A percentile compares a stretch with the other conserved stretches of the same genome.
phyloP scores from a whole-genome alignment of 2,113 vertebrate genomes.

The Setophaga kirtlandii region DNA sequence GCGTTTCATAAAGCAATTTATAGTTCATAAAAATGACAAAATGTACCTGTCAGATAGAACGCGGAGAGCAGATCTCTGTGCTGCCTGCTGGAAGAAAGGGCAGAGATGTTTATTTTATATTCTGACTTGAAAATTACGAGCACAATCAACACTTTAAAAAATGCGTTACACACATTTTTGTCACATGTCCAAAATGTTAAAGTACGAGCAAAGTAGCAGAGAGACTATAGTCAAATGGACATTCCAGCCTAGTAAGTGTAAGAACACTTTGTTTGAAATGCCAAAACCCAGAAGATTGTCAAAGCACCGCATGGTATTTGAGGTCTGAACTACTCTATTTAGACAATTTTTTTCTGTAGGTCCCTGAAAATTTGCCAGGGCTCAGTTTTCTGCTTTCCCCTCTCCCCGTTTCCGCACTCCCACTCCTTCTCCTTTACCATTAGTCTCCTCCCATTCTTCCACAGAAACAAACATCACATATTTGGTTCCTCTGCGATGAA shows the following conservation, averaged over 20 bases:
- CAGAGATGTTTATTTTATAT: conserved; percentile 84
- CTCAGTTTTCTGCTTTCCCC: background rate
- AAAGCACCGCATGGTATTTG: conserved; percentile 9
- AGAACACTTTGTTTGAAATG: background rate
- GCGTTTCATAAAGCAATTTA: conserved; percentile 85
- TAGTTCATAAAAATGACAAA: conserved; percentile 87
- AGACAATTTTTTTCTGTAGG: background rate
- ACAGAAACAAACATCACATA: conserved; percentile 62
- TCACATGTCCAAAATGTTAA: conserved; percentile 70
- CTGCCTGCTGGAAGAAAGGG: conserved; percentile 83
- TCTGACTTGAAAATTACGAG: conserved; percentile 78
- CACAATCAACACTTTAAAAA: conserved; percentile 74
- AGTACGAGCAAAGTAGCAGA: conserved; percentile 42
- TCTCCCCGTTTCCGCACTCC: background rate
- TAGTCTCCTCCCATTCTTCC: conserved; percentile 70
- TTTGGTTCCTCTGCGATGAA: conserved; percentile 41
- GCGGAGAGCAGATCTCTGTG: conserved; percentile 81
- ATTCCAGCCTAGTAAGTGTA: conserved; percentile 29
- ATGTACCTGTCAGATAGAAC: conserved; percentile 84
- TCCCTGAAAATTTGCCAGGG: background rate
- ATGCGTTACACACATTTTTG: conserved; percentile 67
- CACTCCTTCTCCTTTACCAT: conserved; percentile 65
- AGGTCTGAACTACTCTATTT: background rate
- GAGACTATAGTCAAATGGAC: conserved; percentile 41
- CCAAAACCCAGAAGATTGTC: conserved; percentile 22